phyloP scores from a whole-genome alignment of 2,113 vertebrate genomes.

The Phrynosoma platyrhinos region DNA sequence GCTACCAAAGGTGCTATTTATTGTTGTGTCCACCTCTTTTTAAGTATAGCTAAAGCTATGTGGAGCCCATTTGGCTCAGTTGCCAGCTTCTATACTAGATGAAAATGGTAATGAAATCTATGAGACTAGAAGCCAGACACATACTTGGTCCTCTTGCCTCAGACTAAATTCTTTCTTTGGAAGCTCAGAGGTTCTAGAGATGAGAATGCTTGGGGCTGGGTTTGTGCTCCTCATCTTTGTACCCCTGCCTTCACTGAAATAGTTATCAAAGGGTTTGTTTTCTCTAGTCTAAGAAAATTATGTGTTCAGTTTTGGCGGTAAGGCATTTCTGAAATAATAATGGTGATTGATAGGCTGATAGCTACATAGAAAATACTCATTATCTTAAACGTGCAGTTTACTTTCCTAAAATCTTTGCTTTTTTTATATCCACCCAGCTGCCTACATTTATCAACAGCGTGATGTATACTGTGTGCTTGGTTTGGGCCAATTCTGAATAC shows the following conservation, averaged over 20 bases:
- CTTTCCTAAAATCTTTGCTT: not conserved
- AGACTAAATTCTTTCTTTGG: not conserved
- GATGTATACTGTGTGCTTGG: conserved; percentile 73
- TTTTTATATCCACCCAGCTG: conserved; percentile 67
- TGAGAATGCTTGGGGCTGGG: not conserved
- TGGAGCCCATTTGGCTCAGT: not conserved
- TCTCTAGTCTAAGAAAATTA: not conserved
- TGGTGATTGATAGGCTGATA: not conserved
- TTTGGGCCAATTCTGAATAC: conserved; percentile 75
- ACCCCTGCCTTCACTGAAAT: not conserved
- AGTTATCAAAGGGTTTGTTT: not conserved
- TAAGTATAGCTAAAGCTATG: not conserved
- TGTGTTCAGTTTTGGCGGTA: not conserved
- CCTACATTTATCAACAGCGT: conserved; percentile 60
- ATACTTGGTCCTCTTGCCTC: not conserved
- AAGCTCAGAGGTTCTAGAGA: not conserved
- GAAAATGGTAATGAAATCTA: not conserved
- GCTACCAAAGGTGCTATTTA: not conserved
- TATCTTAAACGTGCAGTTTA: not conserved
- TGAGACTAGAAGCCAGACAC: not conserved
- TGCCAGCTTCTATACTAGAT: not conserved
- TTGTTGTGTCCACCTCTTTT: not conserved
- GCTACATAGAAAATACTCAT: not conserved
- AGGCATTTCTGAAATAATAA: not conserved
- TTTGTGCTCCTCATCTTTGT: not conserved